phyloP scores from a whole-genome alignment of 2,888 invertebrate genomes.

The Stegana nigrithorax region DNA sequence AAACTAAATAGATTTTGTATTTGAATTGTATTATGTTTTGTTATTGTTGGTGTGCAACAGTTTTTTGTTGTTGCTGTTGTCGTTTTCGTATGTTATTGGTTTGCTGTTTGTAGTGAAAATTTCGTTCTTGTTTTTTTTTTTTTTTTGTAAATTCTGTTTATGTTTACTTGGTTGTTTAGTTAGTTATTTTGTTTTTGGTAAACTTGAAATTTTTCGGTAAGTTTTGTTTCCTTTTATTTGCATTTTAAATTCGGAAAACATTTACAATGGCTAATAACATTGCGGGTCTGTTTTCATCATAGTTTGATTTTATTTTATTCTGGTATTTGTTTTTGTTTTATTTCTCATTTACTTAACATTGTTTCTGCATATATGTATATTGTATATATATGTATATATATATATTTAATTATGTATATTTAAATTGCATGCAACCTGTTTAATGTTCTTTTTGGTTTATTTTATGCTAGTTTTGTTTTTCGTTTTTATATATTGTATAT shows the following conservation, averaged over 20 bases:
- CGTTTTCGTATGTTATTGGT: too few relatives aligned
- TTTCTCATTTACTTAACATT: not conserved
- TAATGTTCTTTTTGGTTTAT: not conserved
- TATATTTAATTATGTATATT: constrained; percentile 4
- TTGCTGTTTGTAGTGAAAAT: too few relatives aligned
- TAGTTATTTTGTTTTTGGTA: constrained; percentile 34
- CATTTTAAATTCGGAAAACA: not conserved
- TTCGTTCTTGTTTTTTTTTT: too few relatives aligned
- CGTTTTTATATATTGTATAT: not conserved
- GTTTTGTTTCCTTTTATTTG: not conserved
- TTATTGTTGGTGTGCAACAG: not conserved
- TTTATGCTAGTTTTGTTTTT: not conserved
- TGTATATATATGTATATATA: not conserved
- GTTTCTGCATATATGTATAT: not conserved
- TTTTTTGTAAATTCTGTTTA: constrained; percentile 1
- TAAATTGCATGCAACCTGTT: not conserved
- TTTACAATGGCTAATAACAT: not conserved
- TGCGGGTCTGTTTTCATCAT: too few relatives aligned
- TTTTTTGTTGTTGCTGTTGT: constrained; percentile 21
- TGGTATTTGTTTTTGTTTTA: not conserved
- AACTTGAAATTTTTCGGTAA: not conserved
- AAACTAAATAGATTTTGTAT: too few relatives aligned
- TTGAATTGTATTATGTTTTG: too few relatives aligned
- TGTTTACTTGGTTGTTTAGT: not conserved
- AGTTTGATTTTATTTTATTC: too few relatives aligned